A percentile compares a stretch with the other conserved stretches of the same genome.
Conservation (phyloP, 2,888 invertebrate species). For the Bembecia ichneumoniformis region DNA sequence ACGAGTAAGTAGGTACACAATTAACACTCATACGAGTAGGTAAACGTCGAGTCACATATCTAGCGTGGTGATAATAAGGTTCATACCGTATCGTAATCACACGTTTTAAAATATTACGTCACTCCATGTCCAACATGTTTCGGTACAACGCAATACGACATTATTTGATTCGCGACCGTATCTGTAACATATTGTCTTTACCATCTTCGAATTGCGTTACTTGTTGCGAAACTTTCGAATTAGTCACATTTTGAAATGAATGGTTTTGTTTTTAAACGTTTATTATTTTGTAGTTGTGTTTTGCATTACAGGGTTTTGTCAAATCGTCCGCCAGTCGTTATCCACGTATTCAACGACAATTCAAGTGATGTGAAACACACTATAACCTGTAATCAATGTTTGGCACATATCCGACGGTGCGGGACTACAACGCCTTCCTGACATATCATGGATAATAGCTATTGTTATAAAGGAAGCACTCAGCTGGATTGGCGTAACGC, state of each 20-base stretch:
- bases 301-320: too few relatives aligned
- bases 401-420: too few relatives aligned
- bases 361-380: too few relatives aligned
- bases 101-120: conserved; percentile 36
- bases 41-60: background rate
- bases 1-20: conserved; percentile 14
- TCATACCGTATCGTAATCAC: conserved; percentile 19
- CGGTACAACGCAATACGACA: conserved; percentile 15
- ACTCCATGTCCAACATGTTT: conserved; percentile 38
- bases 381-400: too few relatives aligned
- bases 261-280: background rate
- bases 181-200: conserved; percentile 44
- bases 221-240: conserved; percentile 13
- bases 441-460: too few relatives aligned
- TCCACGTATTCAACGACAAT: too few relatives aligned
- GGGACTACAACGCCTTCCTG: too few relatives aligned
- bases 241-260: background rate
- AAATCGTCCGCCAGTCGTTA: too few relatives aligned
- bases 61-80: background rate
- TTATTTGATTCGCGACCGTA: conserved; percentile 44
- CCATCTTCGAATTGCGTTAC: conserved; percentile 21
- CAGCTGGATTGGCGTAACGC: too few relatives aligned
- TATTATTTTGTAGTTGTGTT: background rate
- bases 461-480: too few relatives aligned
- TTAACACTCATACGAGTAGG: background rate